Base-by-base conservation (phyloP, 2,888 invertebrate species). In the Chaitophorus viminalis region DNA sequence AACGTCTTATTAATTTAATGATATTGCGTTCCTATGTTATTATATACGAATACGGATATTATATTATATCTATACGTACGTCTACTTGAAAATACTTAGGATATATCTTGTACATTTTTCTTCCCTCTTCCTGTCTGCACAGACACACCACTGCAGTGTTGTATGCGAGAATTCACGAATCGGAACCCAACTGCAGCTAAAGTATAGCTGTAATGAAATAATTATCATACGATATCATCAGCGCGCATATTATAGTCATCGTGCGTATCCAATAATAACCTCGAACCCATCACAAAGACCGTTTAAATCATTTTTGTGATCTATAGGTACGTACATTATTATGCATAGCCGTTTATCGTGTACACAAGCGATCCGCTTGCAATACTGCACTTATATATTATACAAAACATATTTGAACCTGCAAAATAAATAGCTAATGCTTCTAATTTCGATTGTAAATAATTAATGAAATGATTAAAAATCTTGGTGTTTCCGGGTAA, bases 151-250 rank as follows among this genome's bases (percentile, higher is more conserved):
- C 14, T 11, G 68, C n/a, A n/a, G 68, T 68, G 29, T 60, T 60
- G 68, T 29, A 29, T 14, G 31, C n/a, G n/a, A 4, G 17, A 70
- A 31, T 82, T 74, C 29, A 74, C 5, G 36, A 36, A n/a, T 11
- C 72, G 54, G 60, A 54, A 82, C 82, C 36, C 52, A n/a, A 18
- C 29, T n/a, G n/a, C n/a, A n/a, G n/a, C n/a, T n/a, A n/a, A 17
- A 25, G 36, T 46, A 46, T 39, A 9, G 39, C 46, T 14, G 2
- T 54, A 82, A 82, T 82, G 54, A 74, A 82, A 82, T 74, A 82
- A 82, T 82, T 82, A 82, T 74, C 82, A 36, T 36, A n/a, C 2
- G 5, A 4, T n/a, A 70, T 54, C 72, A 74, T 82, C 82, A n/a
- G 3, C 72, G 72, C 68, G 17, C n/a, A n/a, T 36, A 36, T 6